These are phyloP conservation scores for Pammene aurita DNA, from an alignment of 2,888 invertebrate species.

Conservation along the genomic window DNA sequence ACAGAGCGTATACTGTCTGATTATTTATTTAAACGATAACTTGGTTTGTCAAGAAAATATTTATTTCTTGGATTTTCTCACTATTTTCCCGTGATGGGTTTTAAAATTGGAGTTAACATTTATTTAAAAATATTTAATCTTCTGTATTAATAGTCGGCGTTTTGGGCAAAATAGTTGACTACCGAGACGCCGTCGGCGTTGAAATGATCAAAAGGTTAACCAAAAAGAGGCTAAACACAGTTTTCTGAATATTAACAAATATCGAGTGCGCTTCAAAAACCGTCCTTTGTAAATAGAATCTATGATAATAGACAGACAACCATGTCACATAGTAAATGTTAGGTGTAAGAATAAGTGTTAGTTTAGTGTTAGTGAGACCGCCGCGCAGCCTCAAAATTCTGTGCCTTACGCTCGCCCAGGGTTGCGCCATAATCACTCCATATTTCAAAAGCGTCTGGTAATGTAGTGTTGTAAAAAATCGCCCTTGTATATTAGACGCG, in stretches of 20 bases:
- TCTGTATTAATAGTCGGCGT: not conserved
- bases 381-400: constrained; percentile 14
- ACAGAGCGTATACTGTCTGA: not conserved
- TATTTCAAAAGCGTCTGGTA: constrained; percentile 10
- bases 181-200: not conserved
- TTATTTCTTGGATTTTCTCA: not conserved
- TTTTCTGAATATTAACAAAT: not conserved
- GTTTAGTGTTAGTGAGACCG: constrained; percentile 10
- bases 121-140: no score
- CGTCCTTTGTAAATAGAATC: constrained; percentile 37
- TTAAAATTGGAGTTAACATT: no score
- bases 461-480: not conserved
- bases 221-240: constrained; percentile 17
- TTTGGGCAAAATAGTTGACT: not conserved
- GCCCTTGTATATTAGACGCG: no score
- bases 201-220: not conserved
- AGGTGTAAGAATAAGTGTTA: constrained; percentile 2
- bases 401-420: constrained; percentile 20
- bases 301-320: not conserved
- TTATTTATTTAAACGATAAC: not conserved
- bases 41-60: not conserved
- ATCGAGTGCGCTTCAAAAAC: constrained; percentile 24
- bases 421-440: not conserved
- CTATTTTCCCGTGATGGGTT: no score
- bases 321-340: constrained; percentile 13